Evolutionary conservation across 2,888 invertebrate species (phyloP), one percentile per base, ranked within the genome.

Genomic region (Drepana falcataria): DNA sequence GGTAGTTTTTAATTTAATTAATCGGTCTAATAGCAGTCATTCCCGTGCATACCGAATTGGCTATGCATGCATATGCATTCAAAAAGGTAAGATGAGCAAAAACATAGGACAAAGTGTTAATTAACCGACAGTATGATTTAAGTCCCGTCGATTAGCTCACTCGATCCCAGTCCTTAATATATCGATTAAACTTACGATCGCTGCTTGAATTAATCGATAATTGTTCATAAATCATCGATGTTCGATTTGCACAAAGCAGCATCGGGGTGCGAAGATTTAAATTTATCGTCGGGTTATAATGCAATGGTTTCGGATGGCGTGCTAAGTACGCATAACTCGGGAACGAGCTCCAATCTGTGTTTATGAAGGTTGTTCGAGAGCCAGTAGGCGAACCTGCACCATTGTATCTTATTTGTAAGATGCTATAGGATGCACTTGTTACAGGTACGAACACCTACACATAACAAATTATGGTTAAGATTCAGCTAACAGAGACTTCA

Each of bases 141-240:
- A 71, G 59, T 61, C 62, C 75, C 71, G 77, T 77, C 80, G 71
- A 66, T 72, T 73, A 71, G 64, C 71, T 69, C 79, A 79, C 75
- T 79, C 73, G 75, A 73, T 70, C 68, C 73, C 68, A 69, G 72
- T 79, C 79, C 76, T 87, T 82, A 85, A 83, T 87, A 87, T 85
- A 78, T 80, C 81, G 85, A 83, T 84, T 83, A 85, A 87, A 90
- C 79, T 87, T 87, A 88, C 87, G 85, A 85, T 72, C 82, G 89
- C 90, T 88, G 90, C 90, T 90, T 91, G 91, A 89, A 91, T 91
- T 91, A 90, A 91, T 90, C 91, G 91, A 84, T 91, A 91, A 91
- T 90, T 89, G 90, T 87, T 83, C 82, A 89, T 91, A 91, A 90
- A 90, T 91, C 91, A 91, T 87, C 84, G 81, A 79, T 88, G 88